Evolutionary conservation across 1,140 invertebrate genomes (phyloP), one percentile per base, ranked within the genome.

Genomic region (Chironomus striatipennis): DNA sequence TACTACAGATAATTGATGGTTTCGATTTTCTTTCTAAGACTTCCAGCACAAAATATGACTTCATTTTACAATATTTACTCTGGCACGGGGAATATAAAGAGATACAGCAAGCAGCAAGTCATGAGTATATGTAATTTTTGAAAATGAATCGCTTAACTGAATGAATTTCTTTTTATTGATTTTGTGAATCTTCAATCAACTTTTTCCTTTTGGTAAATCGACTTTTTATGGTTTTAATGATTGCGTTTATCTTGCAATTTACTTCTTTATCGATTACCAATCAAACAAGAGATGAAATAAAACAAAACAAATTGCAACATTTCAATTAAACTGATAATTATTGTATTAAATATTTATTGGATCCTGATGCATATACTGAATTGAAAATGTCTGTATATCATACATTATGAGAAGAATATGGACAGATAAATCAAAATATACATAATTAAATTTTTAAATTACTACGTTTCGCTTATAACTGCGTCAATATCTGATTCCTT

Each of bases 301-400:
- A 12, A 12, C 47, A 57, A 57, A 57, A 57, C 43, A 47, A 47
- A 47, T 47, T 57, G 47, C 47, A 15, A 57, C n/a, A n/a, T 57
- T 57, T 57, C 47, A 57, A 57, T 57, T 57, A 15, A 57, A 57
- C n/a, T 5, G 47, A 57, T 57, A 57, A 57, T 57, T 57, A 57
- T 57, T 57, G n/a, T 57, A 57, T 57, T 57, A 57, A 57, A 57
- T 57, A n/a, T 57, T 57, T 57, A 57, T 57, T 57, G 47, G n/a
- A 57, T 47, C 7, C 24, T 34, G 24, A 34, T n/a, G n/a, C n/a
- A n/a, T 34, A 34, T 34, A 5, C 24, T 34, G 24, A 34, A 34
- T 34, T 34, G 24, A 34, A 34, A 34, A 34, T 34, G 24, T 34
- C 24, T 34, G 24, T 34, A 34, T 2, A n/a, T n/a, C n/a, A n/a